Conservation (phyloP, 2,797 vertebrate genomes). For the Allobates femoralis region DNA sequence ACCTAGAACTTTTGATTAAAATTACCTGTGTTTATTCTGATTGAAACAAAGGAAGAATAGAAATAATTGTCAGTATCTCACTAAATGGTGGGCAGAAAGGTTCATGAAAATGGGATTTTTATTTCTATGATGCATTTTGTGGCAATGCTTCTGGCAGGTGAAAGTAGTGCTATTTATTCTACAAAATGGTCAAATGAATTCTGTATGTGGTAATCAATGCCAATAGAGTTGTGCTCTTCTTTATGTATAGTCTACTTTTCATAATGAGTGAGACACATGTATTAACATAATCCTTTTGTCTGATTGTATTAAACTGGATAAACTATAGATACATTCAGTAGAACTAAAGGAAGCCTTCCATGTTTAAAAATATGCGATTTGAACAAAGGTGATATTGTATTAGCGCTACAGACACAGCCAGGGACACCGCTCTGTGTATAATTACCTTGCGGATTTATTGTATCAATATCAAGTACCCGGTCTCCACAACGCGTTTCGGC, state of each 20-base stretch:
- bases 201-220: background rate
- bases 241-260: background rate
- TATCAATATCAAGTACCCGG: no score
- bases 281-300: no score
- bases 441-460: no score
- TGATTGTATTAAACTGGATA: no score
- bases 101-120: slow-evolving; percentile 21
- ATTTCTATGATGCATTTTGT: background rate
- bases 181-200: background rate
- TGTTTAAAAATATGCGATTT: no score
- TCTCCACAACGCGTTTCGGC: no score
- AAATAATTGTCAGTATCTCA: slow-evolving; percentile 52
- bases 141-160: background rate
- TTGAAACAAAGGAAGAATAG: slow-evolving; percentile 60
- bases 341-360: no score
- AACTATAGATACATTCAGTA: no score
- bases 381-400: no score
- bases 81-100: slow-evolving; percentile 36
- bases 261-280: no score
- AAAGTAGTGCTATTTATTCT: background rate
- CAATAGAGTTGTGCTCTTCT: background rate
- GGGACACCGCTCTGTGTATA: no score
- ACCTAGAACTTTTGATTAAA: slow-evolving; percentile 57
- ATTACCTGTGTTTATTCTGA: slow-evolving; percentile 56
- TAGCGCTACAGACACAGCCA: no score